Evolutionary conservation across 2,113 vertebrate species (phyloP).

Genomic region (Hippocampus barbouri): DNA sequence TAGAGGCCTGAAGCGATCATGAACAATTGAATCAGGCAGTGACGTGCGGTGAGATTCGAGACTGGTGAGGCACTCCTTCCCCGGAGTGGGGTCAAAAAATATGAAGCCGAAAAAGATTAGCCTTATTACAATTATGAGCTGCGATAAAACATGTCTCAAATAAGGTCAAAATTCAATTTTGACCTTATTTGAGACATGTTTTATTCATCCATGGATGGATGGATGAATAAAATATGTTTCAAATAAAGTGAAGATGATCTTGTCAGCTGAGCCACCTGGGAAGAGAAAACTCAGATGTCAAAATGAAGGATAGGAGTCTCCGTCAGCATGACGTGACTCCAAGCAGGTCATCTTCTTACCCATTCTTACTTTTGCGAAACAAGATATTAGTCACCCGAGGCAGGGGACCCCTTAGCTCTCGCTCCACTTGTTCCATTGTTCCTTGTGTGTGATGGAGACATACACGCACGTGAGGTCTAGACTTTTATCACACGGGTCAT

Average conservation of each 20-base stretch:
- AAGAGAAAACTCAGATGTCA: slow-evolving; percentile 43
- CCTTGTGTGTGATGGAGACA: slow-evolving; percentile 39
- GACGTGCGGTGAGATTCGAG: neutral
- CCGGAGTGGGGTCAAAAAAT: no score
- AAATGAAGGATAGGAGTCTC: slow-evolving; percentile 33
- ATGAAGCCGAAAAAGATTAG: no score
- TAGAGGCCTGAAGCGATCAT: neutral
- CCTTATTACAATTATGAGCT: no score
- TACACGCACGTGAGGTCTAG: slow-evolving; percentile 25
- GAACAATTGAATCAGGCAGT: no score
- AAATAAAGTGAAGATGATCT: slow-evolving; percentile 35
- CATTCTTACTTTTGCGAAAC: slow-evolving; percentile 22
- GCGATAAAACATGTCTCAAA: no score
- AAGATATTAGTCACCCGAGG: slow-evolving; percentile 40
- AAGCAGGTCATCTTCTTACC: neutral
- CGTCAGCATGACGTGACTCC: neutral
- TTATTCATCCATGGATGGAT: no score
- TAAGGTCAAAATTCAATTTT: no score
- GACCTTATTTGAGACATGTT: no score
- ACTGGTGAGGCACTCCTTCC: no score
- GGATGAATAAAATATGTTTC: neutral
- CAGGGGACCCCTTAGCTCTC: slow-evolving; percentile 24
- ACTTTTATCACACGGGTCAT: slow-evolving; percentile 49
- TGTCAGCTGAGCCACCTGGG: slow-evolving; percentile 61
- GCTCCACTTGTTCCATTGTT: slow-evolving; percentile 47